phyloP scores from a whole-genome alignment of 2,113 vertebrate species.

The Ellobius talpinus region DNA sequence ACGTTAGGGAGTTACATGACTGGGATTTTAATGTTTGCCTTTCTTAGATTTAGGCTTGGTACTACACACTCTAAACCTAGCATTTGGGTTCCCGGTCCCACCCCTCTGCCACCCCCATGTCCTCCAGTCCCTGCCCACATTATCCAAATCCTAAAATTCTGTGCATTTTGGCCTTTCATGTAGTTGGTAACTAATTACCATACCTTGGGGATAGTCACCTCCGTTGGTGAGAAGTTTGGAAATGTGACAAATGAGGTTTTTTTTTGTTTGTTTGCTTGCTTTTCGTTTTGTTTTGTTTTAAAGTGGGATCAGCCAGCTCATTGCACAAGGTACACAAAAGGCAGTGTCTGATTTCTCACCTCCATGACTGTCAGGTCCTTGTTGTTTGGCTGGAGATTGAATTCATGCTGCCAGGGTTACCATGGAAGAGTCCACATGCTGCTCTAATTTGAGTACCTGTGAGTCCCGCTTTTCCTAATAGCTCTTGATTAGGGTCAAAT shows the following conservation, averaged over 20 bases:
- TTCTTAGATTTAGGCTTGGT: background rate
- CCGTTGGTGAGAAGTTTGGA: slow-evolving; percentile 49
- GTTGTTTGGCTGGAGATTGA: slow-evolving; percentile 19
- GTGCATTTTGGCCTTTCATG: background rate
- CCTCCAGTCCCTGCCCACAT: background rate
- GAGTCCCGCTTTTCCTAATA: background rate
- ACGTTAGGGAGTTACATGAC: background rate
- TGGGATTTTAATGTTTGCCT: slow-evolving; percentile 26
- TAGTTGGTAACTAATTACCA: slow-evolving; percentile 36
- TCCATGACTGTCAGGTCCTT: slow-evolving; percentile 35
- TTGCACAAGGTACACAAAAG: slow-evolving; percentile 44
- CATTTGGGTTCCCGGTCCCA: background rate
- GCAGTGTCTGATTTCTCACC: slow-evolving; percentile 58
- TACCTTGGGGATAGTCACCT: slow-evolving; percentile 44
- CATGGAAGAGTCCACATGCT: background rate
- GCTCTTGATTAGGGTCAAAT: background rate
- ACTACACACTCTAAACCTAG: background rate
- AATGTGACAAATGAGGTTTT: background rate
- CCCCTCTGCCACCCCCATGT: rapidly evolving
- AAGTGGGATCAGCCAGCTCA: slow-evolving; percentile 18
- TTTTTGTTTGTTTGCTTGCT: background rate
- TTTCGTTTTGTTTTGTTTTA: background rate
- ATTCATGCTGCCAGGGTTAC: background rate
- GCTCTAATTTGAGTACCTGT: background rate
- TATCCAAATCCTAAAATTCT: slow-evolving; percentile 21